phyloP scores from a whole-genome alignment of 2,888 invertebrate species.

The Bedellia somnulentella region DNA sequence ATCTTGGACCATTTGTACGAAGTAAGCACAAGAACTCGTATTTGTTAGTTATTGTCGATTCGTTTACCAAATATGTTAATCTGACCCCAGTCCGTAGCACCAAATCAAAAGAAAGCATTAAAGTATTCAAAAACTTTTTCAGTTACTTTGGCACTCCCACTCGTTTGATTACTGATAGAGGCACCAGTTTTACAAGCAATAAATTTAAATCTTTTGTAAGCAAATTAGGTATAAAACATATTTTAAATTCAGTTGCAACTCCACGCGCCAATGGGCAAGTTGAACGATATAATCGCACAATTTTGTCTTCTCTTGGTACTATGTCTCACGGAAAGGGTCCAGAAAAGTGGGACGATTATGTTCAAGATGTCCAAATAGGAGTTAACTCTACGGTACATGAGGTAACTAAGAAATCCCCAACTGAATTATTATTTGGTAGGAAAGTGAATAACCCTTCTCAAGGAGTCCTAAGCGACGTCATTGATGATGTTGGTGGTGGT shows the following conservation, averaged over 20 bases:
- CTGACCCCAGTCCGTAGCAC: constrained; percentile 5
- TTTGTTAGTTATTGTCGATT: constrained; percentile 5
- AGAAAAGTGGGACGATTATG: constrained; percentile 2
- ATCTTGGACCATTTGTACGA: no score
- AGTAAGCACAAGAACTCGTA: constrained; percentile 4
- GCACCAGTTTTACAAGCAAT: constrained; percentile 6
- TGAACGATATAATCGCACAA: constrained; percentile 3
- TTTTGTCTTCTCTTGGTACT: not conserved
- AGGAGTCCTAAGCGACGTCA: constrained; percentile 5
- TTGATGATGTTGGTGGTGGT: constrained; percentile 4
- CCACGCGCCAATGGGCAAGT: constrained; percentile 6
- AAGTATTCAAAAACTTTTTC: constrained; percentile 3
- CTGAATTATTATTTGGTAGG: constrained; percentile 17
- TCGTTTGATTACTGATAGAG: constrained; percentile 6
- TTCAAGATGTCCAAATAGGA: constrained; percentile 9
- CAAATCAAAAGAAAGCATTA: constrained; percentile 3
- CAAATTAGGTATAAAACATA: constrained; percentile 1
- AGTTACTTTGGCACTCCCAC: constrained; percentile 6
- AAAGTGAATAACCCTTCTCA: constrained; percentile 5
- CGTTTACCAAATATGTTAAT: constrained; percentile 7
- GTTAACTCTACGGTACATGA: constrained; percentile 9
- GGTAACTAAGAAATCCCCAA: constrained; percentile 7
- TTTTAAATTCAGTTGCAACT: constrained; percentile 3
- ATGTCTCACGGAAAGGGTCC: not conserved
- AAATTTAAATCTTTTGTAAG: constrained; percentile 3